Evolutionary conservation across 2,888 invertebrate species (phyloP).

Genomic region (Clitarchus hookeri): DNA sequence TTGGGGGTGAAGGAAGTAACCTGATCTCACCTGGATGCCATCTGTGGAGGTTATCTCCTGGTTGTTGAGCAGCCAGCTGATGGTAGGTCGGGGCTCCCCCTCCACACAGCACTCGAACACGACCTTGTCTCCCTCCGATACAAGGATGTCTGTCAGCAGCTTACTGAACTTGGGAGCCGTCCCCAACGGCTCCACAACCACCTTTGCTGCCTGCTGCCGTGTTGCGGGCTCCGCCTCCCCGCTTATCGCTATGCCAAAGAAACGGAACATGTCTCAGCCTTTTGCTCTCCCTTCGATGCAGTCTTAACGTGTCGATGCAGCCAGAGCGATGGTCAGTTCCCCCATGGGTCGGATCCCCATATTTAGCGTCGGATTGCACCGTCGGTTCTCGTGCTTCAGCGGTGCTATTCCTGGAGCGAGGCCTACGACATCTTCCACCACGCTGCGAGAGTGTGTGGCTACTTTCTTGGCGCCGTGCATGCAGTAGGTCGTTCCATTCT

Average conservation of each 20-base stretch:
- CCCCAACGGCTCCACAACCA: slow-evolving; percentile 51
- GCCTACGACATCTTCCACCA: slow-evolving; percentile 1
- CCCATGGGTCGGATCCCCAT: background rate
- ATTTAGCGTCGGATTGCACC: slow-evolving; percentile 4
- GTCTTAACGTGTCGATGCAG: background rate
- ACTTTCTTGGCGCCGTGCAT: slow-evolving; percentile 8
- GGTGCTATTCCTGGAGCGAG: background rate
- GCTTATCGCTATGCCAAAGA: slow-evolving; percentile 48
- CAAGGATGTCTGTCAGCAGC: slow-evolving; percentile 70
- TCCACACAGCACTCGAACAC: slow-evolving; percentile 68
- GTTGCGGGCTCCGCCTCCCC: slow-evolving; percentile 54
- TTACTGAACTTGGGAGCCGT: slow-evolving; percentile 69
- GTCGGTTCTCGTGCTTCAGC: background rate
- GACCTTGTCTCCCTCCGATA: slow-evolving; percentile 72
- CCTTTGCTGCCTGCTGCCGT: slow-evolving; percentile 45
- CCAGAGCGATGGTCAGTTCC: background rate
- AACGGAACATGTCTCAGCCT: background rate
- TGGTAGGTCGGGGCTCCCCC: slow-evolving; percentile 69
- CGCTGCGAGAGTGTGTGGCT: background rate
- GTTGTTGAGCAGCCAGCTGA: slow-evolving; percentile 74
- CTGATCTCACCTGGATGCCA: slow-evolving; percentile 28
- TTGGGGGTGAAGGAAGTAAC: background rate
- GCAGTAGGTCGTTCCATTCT: background rate
- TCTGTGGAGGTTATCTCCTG: slow-evolving; percentile 63
- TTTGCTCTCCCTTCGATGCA: background rate